Evolutionary conservation across 2,797 vertebrate genomes (phyloP).

Genomic region (Xiphorhynchus erythropygius): DNA sequence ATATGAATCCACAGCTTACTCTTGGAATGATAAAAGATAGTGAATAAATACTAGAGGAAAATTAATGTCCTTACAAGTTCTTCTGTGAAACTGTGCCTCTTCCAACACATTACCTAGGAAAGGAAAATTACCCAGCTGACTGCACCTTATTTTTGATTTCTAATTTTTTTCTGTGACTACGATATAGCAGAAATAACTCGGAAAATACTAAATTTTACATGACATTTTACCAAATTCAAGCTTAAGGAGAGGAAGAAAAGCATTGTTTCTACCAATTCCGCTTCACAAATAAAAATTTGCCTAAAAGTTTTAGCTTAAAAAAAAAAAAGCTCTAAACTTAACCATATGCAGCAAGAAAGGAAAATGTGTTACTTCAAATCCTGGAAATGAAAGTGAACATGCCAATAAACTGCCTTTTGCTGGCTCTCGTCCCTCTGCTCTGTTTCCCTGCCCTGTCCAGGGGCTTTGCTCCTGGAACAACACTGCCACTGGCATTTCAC

Average conservation of each 20-base stretch:
- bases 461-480: not conserved
- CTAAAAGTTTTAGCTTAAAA: not conserved
- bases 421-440: not conserved
- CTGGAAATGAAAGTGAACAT: slow-evolving; percentile 1
- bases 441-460: not conserved
- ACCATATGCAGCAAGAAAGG: not conserved
- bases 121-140: not conserved
- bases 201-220: not conserved
- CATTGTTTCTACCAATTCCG: not conserved
- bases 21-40: not conserved
- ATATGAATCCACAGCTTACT: not conserved
- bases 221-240: not conserved
- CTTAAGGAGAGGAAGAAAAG: not conserved
- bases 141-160: not conserved
- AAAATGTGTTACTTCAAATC: not conserved
- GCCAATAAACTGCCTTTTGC: not conserved
- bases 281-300: not conserved
- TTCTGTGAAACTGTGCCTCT: not conserved
- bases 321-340: not conserved
- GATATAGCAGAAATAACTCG: not conserved
- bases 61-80: not conserved
- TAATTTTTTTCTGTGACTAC: not conserved
- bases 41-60: not conserved
- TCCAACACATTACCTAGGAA: not conserved
- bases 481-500: not conserved